Percentiles rank a stretch among this genome's conserved stretches.
phyloP scores from a whole-genome alignment of 1,140 invertebrate genomes.

The Apis cerana region DNA sequence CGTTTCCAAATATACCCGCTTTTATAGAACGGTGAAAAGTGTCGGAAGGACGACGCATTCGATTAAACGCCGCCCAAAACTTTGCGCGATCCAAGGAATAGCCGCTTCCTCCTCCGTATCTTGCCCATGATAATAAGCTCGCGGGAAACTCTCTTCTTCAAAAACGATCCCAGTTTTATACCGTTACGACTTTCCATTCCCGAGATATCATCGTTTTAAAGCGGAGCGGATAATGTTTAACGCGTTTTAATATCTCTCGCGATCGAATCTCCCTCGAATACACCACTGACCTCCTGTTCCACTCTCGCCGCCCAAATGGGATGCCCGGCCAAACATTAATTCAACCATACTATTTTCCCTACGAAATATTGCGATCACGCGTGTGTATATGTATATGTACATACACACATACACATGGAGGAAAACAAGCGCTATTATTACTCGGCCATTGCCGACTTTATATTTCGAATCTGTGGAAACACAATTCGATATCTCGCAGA shows the following conservation, averaged over 20 bases:
- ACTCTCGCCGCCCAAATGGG: no score
- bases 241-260: neutral
- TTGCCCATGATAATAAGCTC: slow-evolving; percentile 7
- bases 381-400: neutral
- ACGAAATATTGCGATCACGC: neutral
- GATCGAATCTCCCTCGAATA: neutral
- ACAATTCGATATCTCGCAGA: no score
- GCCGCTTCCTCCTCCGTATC: neutral
- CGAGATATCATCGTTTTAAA: slow-evolving; percentile 17
- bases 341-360: no score
- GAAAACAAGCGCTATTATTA: neutral
- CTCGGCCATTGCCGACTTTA: no score
- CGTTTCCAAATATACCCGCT: no score
- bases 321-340: neutral
- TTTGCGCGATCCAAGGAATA: neutral
- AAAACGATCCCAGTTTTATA: slow-evolving; percentile 17
- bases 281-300: neutral
- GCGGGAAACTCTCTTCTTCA: neutral
- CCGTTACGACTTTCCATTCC: slow-evolving; percentile 15
- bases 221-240: neutral
- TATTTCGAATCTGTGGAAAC: no score
- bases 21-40: no score
- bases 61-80: neutral
- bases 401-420: no score
- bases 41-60: no score